These are phyloP conservation scores for Ormia ochracea DNA, from an alignment of 2,888 invertebrate species.

Conservation along the genomic window DNA sequence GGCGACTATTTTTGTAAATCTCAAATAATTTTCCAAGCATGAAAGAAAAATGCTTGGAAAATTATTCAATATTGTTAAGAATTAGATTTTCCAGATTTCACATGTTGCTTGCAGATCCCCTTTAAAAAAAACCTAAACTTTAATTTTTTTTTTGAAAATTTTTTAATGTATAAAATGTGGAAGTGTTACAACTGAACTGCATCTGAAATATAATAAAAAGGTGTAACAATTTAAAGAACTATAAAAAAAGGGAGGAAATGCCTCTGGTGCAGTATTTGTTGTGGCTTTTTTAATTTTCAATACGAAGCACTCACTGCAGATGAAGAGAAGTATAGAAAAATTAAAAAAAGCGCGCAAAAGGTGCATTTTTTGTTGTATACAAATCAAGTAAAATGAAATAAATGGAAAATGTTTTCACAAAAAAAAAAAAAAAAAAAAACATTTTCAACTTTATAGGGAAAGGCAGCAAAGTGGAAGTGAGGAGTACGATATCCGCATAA, in stretches of 20 bases:
- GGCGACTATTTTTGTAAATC: too few species aligned
- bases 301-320: background rate
- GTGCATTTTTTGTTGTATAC: conserved; percentile 14
- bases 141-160: too few species aligned
- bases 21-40: too few species aligned
- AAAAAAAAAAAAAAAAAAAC: too few species aligned
- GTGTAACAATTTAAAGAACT: background rate
- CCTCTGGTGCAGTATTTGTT: conserved; percentile 19
- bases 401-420: background rate
- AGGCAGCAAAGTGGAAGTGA: background rate
- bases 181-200: background rate
- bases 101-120: too few species aligned
- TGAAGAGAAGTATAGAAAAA: background rate
- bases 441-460: background rate
- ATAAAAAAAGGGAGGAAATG: conserved; percentile 37
- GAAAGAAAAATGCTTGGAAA: too few species aligned
- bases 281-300: too few species aligned
- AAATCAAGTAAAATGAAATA: conserved; percentile 11
- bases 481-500: background rate
- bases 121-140: too few species aligned
- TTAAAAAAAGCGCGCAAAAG: conserved; percentile 19
- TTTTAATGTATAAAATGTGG: too few species aligned
- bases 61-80: too few species aligned
- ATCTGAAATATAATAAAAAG: background rate
- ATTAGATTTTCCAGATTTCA: too few species aligned